Evolutionary conservation across 2,888 invertebrate genomes (phyloP), one percentile per base, ranked within the genome.

Genomic region (Meliscaeva auricollis): DNA sequence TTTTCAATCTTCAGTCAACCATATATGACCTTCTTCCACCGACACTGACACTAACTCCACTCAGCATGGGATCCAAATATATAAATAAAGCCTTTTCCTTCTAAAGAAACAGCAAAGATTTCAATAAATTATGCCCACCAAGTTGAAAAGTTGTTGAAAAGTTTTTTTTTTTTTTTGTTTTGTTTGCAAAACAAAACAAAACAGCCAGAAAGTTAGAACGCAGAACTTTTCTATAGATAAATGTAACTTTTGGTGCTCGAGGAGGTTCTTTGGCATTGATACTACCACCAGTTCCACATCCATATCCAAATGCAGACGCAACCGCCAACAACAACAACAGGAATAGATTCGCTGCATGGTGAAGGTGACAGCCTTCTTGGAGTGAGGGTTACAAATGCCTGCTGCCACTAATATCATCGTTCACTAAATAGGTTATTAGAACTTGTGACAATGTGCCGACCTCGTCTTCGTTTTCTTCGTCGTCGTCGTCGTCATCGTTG

Each of bases 371-470:
- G 60, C 26, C 22, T 32, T 48, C 17, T 69, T 38, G 17, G 46
- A 56, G 62, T 48, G 56, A 78, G 60, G 73, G 60, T 78, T 73
- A 69, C 48, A 62, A 74, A 68, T 69, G 68, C 73, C 56, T 48
- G 56, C 44, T 81, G 69, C 69, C 64, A 52, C 81, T 58, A 73
- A 83, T 73, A 78, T 83, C 60, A 78, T 69, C 81, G 76, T 54
- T 81, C 73, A 44, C 76, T 81, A 81, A 85, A 85, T 80, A 85
- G 85, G 85, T 85, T 85, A 85, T 85, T 85, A 81, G 85, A 85
- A 64, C 85, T 85, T 85, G 81, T 72, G 80, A 81, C 78, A 78
- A 73, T 77, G 77, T 62, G 41, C 46, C 50, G 66, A 48, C n/a
- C 30, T 58, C 50, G 17, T 52, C 58, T 48, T 44, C 32, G 38